Base-by-base conservation (phyloP, 2,797 vertebrate genomes). In the Danio tinwini region DNA sequence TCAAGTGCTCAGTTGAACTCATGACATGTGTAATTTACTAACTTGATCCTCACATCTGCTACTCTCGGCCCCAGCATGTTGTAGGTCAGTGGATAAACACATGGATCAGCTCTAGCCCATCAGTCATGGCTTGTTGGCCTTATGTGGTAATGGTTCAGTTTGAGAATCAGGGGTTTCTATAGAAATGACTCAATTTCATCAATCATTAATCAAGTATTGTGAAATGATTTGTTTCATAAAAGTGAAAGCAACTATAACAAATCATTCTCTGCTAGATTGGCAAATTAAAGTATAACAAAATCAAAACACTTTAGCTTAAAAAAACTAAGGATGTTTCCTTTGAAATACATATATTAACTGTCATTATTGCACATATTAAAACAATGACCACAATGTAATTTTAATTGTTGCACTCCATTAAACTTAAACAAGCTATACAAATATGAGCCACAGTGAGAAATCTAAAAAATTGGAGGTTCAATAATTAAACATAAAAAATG, bases 51-150 rank as follows among this genome's bases (percentile, higher is more conserved):
- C 13, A 45, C 63, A 21, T 47, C 42, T 45, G 42, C 63, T 4
- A 6, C 42, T 21, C 40, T 65, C n/a, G 0, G 42, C 19, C 11
- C 63, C 11, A 2, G 63, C n/a, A 17, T 44, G 61, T n/a, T 63
- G 61, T 44, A 19, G 61, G 61, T 65, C 63, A 47, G 42, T 21
- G 63, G 11, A 65, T 21, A 47, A 65, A 65, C 63, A 47, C 63
- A 65, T 6, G 3, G 40, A 64, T 17, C 62, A 44, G n/a, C 62
- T 64, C 62, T 19, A 17, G 16, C 2, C 62, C 12, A 64, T 64
- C 62, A 19, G 62, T 63, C 39, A 63, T 44, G 16, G 8, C 9
- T 5, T 63, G 61, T 12, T 62, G 59, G 5, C 40, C 39, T n/a
- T 62, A 29, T 29, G 39, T 62, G 59, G 8, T 42, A 50, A 17